Conservation (phyloP, 2,888 invertebrate genomes). For the Dynastes grantii region DNA sequence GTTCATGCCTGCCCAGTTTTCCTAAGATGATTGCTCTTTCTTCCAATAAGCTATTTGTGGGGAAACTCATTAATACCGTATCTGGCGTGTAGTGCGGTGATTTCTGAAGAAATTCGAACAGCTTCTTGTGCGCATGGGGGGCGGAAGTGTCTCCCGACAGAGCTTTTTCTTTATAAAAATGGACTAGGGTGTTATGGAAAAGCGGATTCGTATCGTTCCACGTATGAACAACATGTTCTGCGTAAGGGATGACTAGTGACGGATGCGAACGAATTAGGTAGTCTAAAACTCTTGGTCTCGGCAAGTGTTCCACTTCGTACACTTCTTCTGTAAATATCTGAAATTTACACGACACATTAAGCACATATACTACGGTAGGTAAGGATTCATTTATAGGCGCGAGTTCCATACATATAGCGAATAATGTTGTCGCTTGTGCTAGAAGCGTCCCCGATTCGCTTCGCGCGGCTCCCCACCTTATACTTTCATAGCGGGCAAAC, state of each 20-base stretch:
- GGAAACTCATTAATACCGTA: constrained; percentile 89
- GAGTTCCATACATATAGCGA: too few relatives aligned
- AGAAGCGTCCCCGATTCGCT: too few relatives aligned
- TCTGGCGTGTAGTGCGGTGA: constrained; percentile 90
- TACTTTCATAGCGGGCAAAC: too few relatives aligned
- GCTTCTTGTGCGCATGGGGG: constrained; percentile 75
- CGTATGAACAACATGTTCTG: constrained; percentile 93
- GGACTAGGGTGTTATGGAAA: constrained; percentile 93
- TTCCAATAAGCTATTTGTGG: constrained; percentile 88
- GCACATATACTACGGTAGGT: too few relatives aligned
- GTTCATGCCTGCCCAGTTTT: constrained; percentile 91
- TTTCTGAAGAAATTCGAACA: constrained; percentile 86
- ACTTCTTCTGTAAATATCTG: constrained; percentile 89
- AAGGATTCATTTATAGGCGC: too few relatives aligned
- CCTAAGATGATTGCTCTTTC: constrained; percentile 96
- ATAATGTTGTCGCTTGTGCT: too few relatives aligned
- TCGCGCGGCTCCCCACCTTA: too few relatives aligned
- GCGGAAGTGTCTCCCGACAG: constrained; percentile 64
- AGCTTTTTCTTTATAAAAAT: constrained; percentile 87
- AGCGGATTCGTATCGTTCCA: constrained; percentile 90
- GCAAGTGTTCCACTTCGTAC: constrained; percentile 90
- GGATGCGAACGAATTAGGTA: constrained; percentile 89
- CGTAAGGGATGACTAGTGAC: constrained; percentile 88
- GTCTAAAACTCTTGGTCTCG: constrained; percentile 90
- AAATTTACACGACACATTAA: constrained; percentile 19